Percentiles rank a stretch among this genome's conserved stretches.
Conservation (phyloP, 2,888 invertebrate species). For the Polyploca ridens region DNA sequence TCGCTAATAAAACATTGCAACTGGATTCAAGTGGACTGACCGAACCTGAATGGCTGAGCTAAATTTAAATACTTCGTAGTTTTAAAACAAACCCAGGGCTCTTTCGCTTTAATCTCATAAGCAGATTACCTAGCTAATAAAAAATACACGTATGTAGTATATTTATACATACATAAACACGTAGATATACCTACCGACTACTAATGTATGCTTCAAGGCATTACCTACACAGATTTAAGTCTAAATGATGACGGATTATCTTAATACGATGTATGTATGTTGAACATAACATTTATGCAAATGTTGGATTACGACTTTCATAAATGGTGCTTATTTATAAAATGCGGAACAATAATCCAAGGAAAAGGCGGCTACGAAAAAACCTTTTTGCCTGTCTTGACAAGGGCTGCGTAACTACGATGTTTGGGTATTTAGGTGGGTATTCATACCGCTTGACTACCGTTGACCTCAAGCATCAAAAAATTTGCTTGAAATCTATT, state of each 20-base stretch:
- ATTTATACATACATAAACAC: not conserved
- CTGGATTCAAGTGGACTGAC: not conserved
- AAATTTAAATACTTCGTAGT: slow-evolving; percentile 3
- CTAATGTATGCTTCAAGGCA: slow-evolving; percentile 12
- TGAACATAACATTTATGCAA: slow-evolving; percentile 37
- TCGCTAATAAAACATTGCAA: not conserved
- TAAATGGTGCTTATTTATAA: slow-evolving; percentile 1
- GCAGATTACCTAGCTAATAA: slow-evolving; percentile 14
- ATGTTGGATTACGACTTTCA: slow-evolving; percentile 27
- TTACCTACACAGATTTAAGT: slow-evolving; percentile 26
- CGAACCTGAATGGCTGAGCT: not conserved
- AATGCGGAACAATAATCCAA: not conserved
- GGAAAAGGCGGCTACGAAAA: not conserved
- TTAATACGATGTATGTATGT: slow-evolving; percentile 35
- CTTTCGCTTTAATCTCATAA: slow-evolving; percentile 8
- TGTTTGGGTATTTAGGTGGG: not conserved
- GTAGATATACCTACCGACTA: slow-evolving; percentile 13
- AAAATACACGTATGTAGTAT: slow-evolving; percentile 8
- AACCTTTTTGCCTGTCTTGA: not conserved
- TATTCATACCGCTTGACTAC: not conserved
- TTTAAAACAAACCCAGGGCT: slow-evolving; percentile 10
- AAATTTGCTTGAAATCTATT: too few species aligned
- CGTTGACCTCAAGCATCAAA: too few species aligned
- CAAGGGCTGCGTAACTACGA: not conserved
- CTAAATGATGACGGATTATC: slow-evolving; percentile 42